Base-by-base conservation (phyloP, 2,888 invertebrate genomes). In the Chymomyza caudatula region DNA sequence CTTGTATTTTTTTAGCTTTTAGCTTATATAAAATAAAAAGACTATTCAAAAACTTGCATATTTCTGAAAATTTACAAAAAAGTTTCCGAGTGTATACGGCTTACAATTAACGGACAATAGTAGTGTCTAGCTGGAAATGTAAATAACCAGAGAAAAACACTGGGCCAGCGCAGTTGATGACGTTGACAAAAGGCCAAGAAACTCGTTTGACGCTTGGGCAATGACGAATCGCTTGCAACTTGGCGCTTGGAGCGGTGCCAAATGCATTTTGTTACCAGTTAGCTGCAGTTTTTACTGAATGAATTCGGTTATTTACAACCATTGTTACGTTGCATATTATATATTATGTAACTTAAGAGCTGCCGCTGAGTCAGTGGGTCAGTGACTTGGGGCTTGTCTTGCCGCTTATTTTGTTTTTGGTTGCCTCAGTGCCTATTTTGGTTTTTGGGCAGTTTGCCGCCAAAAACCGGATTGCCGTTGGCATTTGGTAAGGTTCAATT, bases 281-380 rank as follows among this genome's bases (percentile, higher is more conserved):
- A 63, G 60, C 22, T 65, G 73, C 72, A 77, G 59, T 65, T 69
- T 77, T 73, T 65, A 56, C 60, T 82, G 78, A 78, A 84, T 74
- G 61, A 73, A 72, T 70, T 43, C 43, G 23, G 37, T 37, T 42
- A 43, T 2, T 3, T 60, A 47, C 4, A 15, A 57, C 67, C 69
- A 64, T 57, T 66, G 75, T 80, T 80, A 77, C 80, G 80, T 67
- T 83, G n/a, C n/a, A 83, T 71, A 65, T 55, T 22, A 22, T 20
- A 5, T 52, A 29, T 42, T 37, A 29, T 54, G 44, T 42, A 60
- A 17, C 53, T 17, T 44, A 1, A 37, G 6, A 3, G 23, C 29
- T 44, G 17, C 2, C 29, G 51, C 60, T 72, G 60, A 84, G 86
- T 84, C 82, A 82, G 86, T 82, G 77, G 85, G 82, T 82, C 86